Evolutionary conservation across 2,888 invertebrate genomes (phyloP).

Genomic region (Macrophya annulata): DNA sequence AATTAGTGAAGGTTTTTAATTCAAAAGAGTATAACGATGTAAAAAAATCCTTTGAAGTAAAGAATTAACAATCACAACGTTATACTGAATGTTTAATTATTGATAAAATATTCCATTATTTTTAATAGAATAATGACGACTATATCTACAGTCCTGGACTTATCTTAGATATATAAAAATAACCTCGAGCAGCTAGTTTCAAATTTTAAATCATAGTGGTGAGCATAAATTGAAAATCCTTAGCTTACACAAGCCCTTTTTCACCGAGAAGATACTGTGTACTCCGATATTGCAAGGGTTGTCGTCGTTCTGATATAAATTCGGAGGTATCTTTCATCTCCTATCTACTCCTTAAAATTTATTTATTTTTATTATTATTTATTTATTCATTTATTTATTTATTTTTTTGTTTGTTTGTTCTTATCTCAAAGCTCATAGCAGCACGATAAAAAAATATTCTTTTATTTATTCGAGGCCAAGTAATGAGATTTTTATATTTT

Average conservation of each 20-base stretch:
- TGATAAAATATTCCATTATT: not conserved
- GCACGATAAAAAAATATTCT: not conserved
- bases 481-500: not conserved
- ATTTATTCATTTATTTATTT: not conserved
- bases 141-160: not conserved
- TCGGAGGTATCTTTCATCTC: not conserved
- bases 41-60: not conserved
- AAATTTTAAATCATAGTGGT: not conserved
- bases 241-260: not conserved
- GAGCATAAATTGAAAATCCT: conserved; percentile 17
- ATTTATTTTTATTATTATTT: not conserved
- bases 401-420: not conserved
- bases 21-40: not conserved
- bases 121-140: not conserved
- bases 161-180: not conserved
- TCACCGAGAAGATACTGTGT: not conserved
- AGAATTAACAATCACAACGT: conserved; percentile 3
- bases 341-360: not conserved
- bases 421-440: not conserved
- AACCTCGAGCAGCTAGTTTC: not conserved
- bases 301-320: not conserved
- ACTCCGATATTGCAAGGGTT: not conserved
- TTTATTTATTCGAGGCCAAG: not conserved
- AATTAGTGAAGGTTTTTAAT: not conserved
- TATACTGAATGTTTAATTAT: not conserved